Percentiles rank a stretch among this genome's conserved stretches.
Conservation (phyloP, 2,113 vertebrate species). For the Percopsis transmontana region DNA sequence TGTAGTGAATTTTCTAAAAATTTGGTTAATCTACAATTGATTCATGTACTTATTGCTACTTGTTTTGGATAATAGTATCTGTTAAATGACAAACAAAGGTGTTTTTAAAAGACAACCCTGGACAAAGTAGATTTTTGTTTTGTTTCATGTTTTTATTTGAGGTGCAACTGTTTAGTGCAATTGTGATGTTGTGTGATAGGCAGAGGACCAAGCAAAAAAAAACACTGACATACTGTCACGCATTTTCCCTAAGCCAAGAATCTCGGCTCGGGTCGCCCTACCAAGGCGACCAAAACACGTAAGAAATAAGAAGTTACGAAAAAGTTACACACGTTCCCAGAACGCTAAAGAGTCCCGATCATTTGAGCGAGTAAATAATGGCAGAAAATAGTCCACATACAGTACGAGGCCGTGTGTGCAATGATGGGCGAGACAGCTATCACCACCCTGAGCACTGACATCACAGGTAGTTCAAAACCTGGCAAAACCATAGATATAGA, state of each 20-base stretch:
- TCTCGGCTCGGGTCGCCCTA: background rate
- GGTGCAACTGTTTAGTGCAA: conserved; percentile 82
- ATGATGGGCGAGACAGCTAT: conserved; percentile 56
- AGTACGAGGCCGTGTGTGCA: conserved; percentile 49
- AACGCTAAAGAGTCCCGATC: conserved; percentile 31
- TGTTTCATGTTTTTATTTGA: conserved; percentile 72
- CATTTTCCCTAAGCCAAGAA: conserved; percentile 21
- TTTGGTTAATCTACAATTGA: too few species aligned
- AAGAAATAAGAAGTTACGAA: conserved; percentile 1
- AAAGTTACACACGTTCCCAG: conserved; percentile 16
- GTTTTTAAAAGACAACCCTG: background rate
- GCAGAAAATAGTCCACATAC: conserved; percentile 30
- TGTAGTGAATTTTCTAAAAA: too few species aligned
- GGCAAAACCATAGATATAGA: conserved; percentile 76
- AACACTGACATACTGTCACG: conserved; percentile 28
- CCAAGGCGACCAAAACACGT: background rate
- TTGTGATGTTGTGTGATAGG: conserved; percentile 76
- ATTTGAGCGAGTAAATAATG: conserved; percentile 37
- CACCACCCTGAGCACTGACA: conserved; percentile 66
- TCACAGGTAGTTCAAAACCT: conserved; percentile 71
- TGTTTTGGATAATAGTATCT: too few species aligned
- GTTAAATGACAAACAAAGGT: too few species aligned
- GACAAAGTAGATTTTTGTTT: conserved; percentile 25
- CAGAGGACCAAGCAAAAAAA: conserved; percentile 74
- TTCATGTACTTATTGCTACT: too few species aligned